Evolutionary conservation across 1,140 invertebrate species (phyloP).

Genomic region (Drosophila ironensis): DNA sequence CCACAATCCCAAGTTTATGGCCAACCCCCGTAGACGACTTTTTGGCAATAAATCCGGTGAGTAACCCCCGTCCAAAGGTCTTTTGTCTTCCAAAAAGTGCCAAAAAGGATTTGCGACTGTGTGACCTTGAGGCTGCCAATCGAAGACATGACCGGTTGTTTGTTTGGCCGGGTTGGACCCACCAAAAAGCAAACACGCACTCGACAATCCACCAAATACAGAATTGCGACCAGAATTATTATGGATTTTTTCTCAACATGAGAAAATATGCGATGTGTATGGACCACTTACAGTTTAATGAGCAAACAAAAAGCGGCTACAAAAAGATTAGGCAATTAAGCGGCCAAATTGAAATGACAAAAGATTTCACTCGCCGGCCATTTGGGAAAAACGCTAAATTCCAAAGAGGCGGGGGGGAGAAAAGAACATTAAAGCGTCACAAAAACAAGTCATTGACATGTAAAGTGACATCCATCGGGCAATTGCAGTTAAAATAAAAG

Average conservation of each 20-base stretch:
- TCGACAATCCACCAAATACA: no score
- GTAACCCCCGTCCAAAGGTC: constrained; percentile 2
- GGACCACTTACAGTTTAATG: constrained; percentile 66
- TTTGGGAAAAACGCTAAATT: constrained; percentile 22
- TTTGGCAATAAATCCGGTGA: not conserved
- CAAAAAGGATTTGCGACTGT: constrained; percentile 22
- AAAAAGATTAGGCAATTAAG: constrained; percentile 63
- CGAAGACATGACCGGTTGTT: constrained; percentile 13
- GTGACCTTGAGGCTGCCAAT: constrained; percentile 38
- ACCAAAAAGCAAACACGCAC: not conserved
- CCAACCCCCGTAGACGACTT: no score
- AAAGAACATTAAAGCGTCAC: constrained; percentile 22
- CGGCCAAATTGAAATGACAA: constrained; percentile 64
- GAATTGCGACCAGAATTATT: not conserved
- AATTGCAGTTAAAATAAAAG: constrained; percentile 30
- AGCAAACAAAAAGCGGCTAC: constrained; percentile 63
- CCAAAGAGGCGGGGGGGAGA: not conserved
- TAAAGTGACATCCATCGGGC: constrained; percentile 43
- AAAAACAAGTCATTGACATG: constrained; percentile 74
- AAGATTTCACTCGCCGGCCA: constrained; percentile 49
- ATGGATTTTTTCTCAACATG: constrained; percentile 23
- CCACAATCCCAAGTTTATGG: no score
- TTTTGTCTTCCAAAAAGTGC: constrained; percentile 7
- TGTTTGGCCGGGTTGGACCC: no score
- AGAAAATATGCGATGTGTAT: constrained; percentile 57